Base-by-base conservation (phyloP, 2,888 invertebrate genomes). In the Morpho helenor region DNA sequence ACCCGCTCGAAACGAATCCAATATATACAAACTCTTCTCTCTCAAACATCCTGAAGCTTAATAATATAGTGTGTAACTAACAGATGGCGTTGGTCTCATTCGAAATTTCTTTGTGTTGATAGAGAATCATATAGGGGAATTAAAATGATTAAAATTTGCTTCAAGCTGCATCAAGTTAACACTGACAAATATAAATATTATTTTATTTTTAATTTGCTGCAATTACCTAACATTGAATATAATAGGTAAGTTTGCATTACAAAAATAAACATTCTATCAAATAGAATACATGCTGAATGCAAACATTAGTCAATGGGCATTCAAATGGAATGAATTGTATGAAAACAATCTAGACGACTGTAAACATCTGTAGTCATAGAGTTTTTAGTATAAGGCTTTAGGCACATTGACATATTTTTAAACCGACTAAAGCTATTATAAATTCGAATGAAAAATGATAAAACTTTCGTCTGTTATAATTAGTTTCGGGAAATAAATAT, bases 331-430 rank as follows among this genome's bases (percentile, higher is more conserved):
- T 56, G 58, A 63, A 56, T 58, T 50, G 60, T 54, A 55, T 56
- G 57, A 59, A 51, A 63, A 61, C 61, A 61, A 59, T 56, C 49
- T 54, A 53, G 16, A 41, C 42, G 44, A 59, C 50, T 59, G 44
- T 63, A 61, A 61, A 63, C 63, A 59, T 52, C 46, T 49, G 55
- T 56, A 60, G 62, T 60, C 62, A 60, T 49, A 50, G 59, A 50
- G 48, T 56, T 54, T 51, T 40, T 44, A 60, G 16, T 49, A 47
- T 66, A 56, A 63, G 42, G 57, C 22, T 46, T 52, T 16, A 43
- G 49, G 16, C 52, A 57, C 16, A 60, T 39, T 7, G 7, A 7
- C 23, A 8, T 31, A n/a, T 10, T 52, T 43, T 52, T 51, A 43
- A 7, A n/a, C 40, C 10, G 46, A 5, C 7, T 46, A 46, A 22